phyloP scores from a whole-genome alignment of 2,797 vertebrate genomes.

The Heteromormyrus szaboi region DNA sequence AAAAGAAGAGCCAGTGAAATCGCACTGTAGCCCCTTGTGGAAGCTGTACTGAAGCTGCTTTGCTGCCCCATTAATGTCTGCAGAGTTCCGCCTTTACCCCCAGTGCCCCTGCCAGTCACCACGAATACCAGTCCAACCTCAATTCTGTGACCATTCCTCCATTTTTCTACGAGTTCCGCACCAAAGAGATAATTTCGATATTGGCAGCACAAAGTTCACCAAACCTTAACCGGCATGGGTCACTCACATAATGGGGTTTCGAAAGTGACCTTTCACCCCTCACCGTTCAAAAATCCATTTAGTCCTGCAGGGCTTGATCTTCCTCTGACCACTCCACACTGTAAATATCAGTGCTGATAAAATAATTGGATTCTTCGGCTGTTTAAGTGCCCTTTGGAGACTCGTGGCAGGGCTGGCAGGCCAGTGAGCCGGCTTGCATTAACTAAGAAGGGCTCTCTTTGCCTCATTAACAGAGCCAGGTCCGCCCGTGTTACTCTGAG shows the following conservation, averaged over 20 bases:
- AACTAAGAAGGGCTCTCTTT: not conserved
- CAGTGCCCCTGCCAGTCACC: not conserved
- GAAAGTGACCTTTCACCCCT: not conserved
- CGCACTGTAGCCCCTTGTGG: not conserved
- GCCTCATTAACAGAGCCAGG: not conserved
- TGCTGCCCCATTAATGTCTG: not conserved
- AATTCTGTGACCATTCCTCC: not conserved
- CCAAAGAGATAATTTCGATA: not conserved
- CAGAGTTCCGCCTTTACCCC: not conserved
- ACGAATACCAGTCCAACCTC: not conserved
- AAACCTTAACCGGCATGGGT: not conserved
- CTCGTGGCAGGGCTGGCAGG: not conserved
- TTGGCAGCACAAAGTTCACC: not conserved
- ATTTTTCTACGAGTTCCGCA: not conserved
- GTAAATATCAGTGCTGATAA: constrained; percentile 12
- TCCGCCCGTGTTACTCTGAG: not conserved
- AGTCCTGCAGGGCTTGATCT: constrained; percentile 9
- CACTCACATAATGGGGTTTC: not conserved
- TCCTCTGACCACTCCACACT: not conserved
- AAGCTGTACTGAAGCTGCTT: not conserved
- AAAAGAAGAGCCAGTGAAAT: not conserved
- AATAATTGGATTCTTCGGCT: constrained; percentile 5
- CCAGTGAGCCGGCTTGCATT: not conserved
- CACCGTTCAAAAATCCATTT: not conserved
- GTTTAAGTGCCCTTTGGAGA: constrained; percentile 9